Conservation (phyloP, 2,888 invertebrate genomes). For the Hydriomena furcata region DNA sequence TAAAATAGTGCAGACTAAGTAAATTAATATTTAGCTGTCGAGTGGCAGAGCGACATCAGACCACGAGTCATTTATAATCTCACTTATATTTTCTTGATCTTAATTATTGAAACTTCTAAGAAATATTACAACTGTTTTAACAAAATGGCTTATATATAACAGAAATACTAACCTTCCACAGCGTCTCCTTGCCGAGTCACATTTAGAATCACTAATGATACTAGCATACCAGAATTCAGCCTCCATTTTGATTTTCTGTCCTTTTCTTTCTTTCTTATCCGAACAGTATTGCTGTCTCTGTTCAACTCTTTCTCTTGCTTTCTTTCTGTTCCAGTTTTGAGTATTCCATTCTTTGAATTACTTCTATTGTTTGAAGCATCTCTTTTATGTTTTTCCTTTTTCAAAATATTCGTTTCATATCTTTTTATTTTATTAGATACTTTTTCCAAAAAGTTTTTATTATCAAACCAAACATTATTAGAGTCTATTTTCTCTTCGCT, state of each 20-base stretch:
- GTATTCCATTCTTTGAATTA: too few relatives aligned
- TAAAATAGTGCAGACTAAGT: too few relatives aligned
- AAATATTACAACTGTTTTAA: too few relatives aligned
- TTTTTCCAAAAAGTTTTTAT: not conserved
- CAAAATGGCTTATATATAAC: too few relatives aligned
- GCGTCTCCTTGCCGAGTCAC: slow-evolving; percentile 53
- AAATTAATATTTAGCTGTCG: too few relatives aligned
- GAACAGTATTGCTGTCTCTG: not conserved
- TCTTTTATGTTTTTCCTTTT: not conserved
- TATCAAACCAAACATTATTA: not conserved
- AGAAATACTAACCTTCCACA: slow-evolving; percentile 37
- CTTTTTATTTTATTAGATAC: not conserved
- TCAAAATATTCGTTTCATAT: not conserved
- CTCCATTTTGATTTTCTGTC: slow-evolving; percentile 55
- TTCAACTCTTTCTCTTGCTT: not conserved
- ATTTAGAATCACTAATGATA: slow-evolving; percentile 66
- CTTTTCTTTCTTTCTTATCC: slow-evolving; percentile 2
- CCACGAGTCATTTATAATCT: too few relatives aligned
- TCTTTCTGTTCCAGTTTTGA: not conserved
- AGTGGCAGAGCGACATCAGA: too few relatives aligned
- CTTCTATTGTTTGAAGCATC: not conserved
- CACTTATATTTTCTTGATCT: too few relatives aligned
- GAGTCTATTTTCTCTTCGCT: not conserved
- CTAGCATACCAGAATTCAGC: slow-evolving; percentile 50
- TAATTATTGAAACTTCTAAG: too few relatives aligned